Conservation (phyloP, 2,888 invertebrate genomes). For the Scaptomyza reducta region DNA sequence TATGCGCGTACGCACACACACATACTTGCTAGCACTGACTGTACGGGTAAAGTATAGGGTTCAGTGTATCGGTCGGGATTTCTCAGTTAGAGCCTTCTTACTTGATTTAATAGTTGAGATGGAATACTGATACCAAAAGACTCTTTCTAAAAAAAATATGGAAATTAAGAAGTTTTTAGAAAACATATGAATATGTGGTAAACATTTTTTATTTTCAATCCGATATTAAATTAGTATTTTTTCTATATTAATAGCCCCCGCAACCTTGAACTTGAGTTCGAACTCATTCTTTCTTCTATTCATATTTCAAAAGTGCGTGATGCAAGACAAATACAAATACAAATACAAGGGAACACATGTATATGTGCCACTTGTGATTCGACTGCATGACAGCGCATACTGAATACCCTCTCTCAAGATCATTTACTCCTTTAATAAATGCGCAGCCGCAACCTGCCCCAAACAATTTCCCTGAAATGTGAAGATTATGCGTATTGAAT, state of each 20-base stretch:
- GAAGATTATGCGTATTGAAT: constrained; percentile 72
- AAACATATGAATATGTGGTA: too few species aligned
- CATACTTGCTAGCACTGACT: too few species aligned
- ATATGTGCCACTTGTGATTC: constrained; percentile 35
- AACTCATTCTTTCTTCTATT: not conserved
- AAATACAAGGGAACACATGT: not conserved
- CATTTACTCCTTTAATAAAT: constrained; percentile 40
- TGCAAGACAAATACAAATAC: constrained; percentile 2
- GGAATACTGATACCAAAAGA: too few species aligned
- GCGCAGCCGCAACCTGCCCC: constrained; percentile 73
- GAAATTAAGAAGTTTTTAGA: too few species aligned
- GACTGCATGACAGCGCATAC: constrained; percentile 49
- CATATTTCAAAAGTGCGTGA: constrained; percentile 19
- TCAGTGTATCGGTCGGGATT: too few species aligned
- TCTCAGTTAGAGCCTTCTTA: too few species aligned
- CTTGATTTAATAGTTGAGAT: too few species aligned
- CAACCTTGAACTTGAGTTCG: constrained; percentile 34
- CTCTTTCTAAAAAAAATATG: too few species aligned
- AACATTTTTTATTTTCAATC: not conserved
- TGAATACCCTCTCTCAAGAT: constrained; percentile 23
- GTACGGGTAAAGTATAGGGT: too few species aligned
- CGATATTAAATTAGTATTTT: not conserved
- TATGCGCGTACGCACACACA: too few species aligned
- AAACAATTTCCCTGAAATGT: constrained; percentile 54
- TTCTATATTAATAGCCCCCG: not conserved